Evolutionary conservation across 2,113 vertebrate genomes (phyloP).

Genomic region (Todiramphus chloris): DNA sequence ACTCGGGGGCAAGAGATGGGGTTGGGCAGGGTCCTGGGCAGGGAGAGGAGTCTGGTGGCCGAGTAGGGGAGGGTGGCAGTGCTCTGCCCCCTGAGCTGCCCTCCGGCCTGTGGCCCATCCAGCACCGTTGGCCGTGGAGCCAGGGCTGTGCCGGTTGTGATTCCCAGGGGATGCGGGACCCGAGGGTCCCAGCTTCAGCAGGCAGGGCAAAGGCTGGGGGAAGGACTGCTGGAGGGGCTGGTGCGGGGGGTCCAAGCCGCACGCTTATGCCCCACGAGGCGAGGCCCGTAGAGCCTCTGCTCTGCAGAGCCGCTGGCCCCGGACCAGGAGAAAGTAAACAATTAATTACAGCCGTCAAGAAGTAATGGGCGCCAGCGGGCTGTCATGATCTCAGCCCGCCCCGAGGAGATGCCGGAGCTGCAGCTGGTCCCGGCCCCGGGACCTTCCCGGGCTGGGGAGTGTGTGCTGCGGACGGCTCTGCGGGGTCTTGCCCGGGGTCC

Average conservation of each 20-base stretch:
- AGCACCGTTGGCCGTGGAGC: rapidly evolving
- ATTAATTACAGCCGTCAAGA: constrained; percentile 59
- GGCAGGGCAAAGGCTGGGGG: neutral
- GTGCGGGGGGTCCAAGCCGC: neutral
- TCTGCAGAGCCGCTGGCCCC: constrained; percentile 43
- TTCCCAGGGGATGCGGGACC: neutral
- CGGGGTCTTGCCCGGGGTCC: neutral
- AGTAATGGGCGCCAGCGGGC: constrained; percentile 38
- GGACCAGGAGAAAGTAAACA: constrained; percentile 53
- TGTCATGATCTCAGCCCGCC: constrained; percentile 38
- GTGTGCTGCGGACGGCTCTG: neutral
- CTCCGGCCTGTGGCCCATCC: neutral
- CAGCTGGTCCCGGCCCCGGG: neutral
- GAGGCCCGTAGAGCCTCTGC: neutral
- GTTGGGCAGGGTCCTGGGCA: neutral
- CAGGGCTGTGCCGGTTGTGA: neutral
- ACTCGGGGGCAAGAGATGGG: neutral
- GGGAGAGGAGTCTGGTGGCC: rapidly evolving
- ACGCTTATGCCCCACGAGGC: neutral
- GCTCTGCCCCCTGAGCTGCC: neutral
- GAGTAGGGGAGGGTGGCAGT: rapidly evolving
- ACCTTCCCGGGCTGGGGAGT: neutral
- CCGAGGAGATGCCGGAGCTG: constrained; percentile 19
- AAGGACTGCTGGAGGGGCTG: neutral
- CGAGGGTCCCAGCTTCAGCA: rapidly evolving